A percentile compares a stretch with the other conserved stretches of the same genome.
Conservation (phyloP, 2,797 vertebrate species). For the Scolopax bukidnonensis region DNA sequence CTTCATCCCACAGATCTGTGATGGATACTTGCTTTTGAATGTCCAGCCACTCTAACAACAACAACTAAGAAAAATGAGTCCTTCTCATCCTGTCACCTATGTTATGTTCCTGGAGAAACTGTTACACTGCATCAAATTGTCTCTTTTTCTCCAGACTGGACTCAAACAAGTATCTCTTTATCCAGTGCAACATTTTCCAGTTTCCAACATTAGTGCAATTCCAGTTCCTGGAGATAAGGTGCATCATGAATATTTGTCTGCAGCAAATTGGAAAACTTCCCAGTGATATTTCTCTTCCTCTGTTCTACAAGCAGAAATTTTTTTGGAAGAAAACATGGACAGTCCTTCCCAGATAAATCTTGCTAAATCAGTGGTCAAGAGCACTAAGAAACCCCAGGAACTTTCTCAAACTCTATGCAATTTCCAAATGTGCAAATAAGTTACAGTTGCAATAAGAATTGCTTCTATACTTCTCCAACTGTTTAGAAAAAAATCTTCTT, state of each 20-base stretch:
- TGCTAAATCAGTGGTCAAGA: neutral
- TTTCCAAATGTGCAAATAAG: neutral
- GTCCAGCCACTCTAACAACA: neutral
- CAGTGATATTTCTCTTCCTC: neutral
- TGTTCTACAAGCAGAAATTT: neutral
- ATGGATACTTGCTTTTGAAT: neutral
- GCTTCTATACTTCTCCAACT: neutral
- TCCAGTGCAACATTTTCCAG: neutral
- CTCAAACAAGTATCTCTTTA: neutral
- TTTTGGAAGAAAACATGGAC: neutral
- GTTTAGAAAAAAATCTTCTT: neutral
- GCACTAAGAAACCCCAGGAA: neutral
- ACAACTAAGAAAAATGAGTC: neutral
- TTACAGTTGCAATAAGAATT: neutral
- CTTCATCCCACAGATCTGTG: neutral
- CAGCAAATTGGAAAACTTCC: neutral
- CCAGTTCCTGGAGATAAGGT: neutral
- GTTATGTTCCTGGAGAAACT: neutral
- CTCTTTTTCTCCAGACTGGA: neutral
- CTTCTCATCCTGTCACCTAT: neutral
- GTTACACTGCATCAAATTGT: neutral
- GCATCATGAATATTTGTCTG: neutral
- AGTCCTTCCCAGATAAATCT: neutral
- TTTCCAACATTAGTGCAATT: neutral
- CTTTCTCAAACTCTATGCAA: neutral